A percentile compares a stretch with the other conserved stretches of the same genome.
Evolutionary conservation across 2,888 invertebrate species (phyloP).

Genomic region (Cosmorhoe ocellata): DNA sequence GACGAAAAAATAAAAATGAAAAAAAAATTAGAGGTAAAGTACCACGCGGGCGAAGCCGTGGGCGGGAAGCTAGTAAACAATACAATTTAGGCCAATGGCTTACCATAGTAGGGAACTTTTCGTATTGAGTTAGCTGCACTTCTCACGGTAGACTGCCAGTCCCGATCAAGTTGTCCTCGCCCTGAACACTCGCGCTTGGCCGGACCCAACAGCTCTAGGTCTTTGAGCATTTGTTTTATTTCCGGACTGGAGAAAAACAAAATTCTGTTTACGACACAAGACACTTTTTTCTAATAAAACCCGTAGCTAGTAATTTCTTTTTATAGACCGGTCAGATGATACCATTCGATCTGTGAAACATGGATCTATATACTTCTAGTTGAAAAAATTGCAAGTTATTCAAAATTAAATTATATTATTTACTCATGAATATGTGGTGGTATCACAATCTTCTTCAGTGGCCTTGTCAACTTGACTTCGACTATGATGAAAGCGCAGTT

Average conservation of each 20-base stretch:
- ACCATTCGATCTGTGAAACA: no score
- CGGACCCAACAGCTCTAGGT: slow-evolving; percentile 44
- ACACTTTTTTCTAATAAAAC: no score
- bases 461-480: slow-evolving; percentile 55
- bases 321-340: no score
- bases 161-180: slow-evolving; percentile 56
- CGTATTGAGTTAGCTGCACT: slow-evolving; percentile 52
- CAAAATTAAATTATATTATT: neutral
- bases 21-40: no score
- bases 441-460: slow-evolving; percentile 49
- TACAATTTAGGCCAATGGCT: no score
- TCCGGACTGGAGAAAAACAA: slow-evolving; percentile 46
- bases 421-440: slow-evolving; percentile 56
- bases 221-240: slow-evolving; percentile 55
- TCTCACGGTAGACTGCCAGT: slow-evolving; percentile 58
- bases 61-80: no score
- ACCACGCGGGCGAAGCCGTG: no score
- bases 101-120: slow-evolving; percentile 68
- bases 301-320: no score
- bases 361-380: no score
- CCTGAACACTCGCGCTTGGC: slow-evolving; percentile 56
- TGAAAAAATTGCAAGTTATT: no score
- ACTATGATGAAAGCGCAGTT: slow-evolving; percentile 60
- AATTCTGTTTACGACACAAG: no score
- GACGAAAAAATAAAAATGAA: no score